Base-by-base conservation (phyloP, 2,888 invertebrate genomes). In the Ectemnius cavifrons region DNA sequence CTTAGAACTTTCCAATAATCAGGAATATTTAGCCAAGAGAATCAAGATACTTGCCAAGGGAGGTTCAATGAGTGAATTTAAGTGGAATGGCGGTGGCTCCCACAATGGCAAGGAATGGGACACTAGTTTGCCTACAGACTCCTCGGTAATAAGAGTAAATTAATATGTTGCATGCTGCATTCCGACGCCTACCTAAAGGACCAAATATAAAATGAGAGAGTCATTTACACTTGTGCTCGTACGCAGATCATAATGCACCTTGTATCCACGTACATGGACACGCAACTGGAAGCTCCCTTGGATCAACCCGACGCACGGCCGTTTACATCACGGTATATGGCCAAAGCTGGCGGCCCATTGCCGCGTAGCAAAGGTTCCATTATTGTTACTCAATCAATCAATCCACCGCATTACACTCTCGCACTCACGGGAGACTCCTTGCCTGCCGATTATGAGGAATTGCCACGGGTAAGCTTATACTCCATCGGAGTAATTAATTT, bases 1-100 rank as follows among this genome's bases (percentile, higher is more conserved):
- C 91, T 92, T 98, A 73, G 96, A 97, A 87, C 92, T 96, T 64
- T 95, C 95, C 62, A 92, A 94, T 18, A 96, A 97, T 92, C 97
- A 97, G 91, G 95, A 96, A 87, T 98, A 98, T 92, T 92, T 97
- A 16, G 95, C 96, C 62, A 94, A 94, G 77, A 92, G 98, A 82
- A 94, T 98, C 47, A 93, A 93, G 87, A 95, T 96, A 85, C 92
- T 98, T 77, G 94, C 96, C 0, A 94, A 93, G 87, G 97, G 97
- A 75, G 96, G 97, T 11, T 97, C 97, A 87, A 95, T 98, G 92
- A 95, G 96, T 86, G 95, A 95, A 84, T 98, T 96, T 91, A 94
- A 94, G 79, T 98, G 98, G 98, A 95, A 95, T 91, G 94, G 95
- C 71, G 98, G 98, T 60, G 95, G 96, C 57, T 92, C 92, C 37